Conservation (phyloP, 2,888 invertebrate genomes). For the Andrena flavipes region DNA sequence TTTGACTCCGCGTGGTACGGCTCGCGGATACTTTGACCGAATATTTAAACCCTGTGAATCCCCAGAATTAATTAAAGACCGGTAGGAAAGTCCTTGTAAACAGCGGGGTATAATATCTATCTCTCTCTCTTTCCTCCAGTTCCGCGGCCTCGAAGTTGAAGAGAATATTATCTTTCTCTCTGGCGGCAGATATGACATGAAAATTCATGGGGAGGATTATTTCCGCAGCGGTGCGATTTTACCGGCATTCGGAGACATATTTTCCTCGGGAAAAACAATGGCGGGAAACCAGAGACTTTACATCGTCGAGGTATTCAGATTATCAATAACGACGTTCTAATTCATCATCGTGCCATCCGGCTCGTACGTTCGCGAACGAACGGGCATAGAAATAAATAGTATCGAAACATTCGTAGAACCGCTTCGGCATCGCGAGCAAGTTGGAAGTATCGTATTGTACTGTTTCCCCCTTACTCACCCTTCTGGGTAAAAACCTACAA, state of each 20-base stretch:
- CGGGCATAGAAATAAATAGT: too few species aligned
- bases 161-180: constrained; percentile 49
- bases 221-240: constrained; percentile 44
- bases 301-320: constrained; percentile 32
- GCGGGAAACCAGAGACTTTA: constrained; percentile 25
- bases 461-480: not conserved
- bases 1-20: not conserved
- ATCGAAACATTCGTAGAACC: too few species aligned
- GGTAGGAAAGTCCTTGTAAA: constrained; percentile 36
- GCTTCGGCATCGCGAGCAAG: too few species aligned
- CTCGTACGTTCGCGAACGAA: not conserved
- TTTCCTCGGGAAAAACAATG: constrained; percentile 49
- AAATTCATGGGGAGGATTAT: constrained; percentile 59
- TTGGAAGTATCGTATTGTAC: not conserved
- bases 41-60: constrained; percentile 31
- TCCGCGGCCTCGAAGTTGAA: constrained; percentile 22
- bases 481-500: not conserved
- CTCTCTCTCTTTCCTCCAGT: constrained; percentile 1
- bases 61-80: constrained; percentile 42
- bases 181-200: constrained; percentile 45
- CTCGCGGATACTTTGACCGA: not conserved
- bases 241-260: constrained; percentile 40
- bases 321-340: constrained; percentile 12
- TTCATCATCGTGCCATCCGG: not conserved
- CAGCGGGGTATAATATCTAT: constrained; percentile 37